Base-by-base conservation (phyloP, 2,888 invertebrate species). In the Microdon myrmicae region DNA sequence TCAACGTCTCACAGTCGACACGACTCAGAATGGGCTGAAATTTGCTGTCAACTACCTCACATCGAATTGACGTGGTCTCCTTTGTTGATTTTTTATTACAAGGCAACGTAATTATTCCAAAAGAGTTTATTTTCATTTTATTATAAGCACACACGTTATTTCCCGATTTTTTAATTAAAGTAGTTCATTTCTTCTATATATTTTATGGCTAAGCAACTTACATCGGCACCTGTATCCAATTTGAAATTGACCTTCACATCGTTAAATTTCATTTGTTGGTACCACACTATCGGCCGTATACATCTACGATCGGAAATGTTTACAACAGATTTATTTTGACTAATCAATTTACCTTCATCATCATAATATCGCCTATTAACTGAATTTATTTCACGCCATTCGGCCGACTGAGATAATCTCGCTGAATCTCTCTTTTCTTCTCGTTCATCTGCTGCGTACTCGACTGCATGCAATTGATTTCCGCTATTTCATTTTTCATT, bases 141-240 rank as follows among this genome's bases (percentile, higher is more conserved):
- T 37, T 54, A 45, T 45, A 55, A n/a, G 35, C 39, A n/a, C 45
- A 22, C 7, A 55, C 39, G 22, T 39, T 32, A 3, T 26, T 55
- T 17, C 28, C 39, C 10, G 45, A 41, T 6, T 35, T 41, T 20
- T 16, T n/a, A 25, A 47, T 16, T 47, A 23, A 35, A 41, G 13
- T 41, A 48, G 2, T 56, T 45, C 22, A 61, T 43, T 61, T 55
- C 29, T 32, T 47, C 10, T 10, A 61, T 17, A 14, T 49, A 49
- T 14, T 55, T 55, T 6, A 32, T 4, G 8, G 61, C 55, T 31
- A 61, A 12, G 13, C 55, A 55, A 34, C 22, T 55, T 1, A 49
- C 49, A 28, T 61, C 55, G 3, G 60, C 47, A n/a, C 53, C 53
- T 10, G 43, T 47, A 60, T 60, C 60, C 45, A 60, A 16, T 41